Evolutionary conservation across 2,888 invertebrate genomes (phyloP), one percentile per base, ranked within the genome.

Genomic region (Alcis repandata): DNA sequence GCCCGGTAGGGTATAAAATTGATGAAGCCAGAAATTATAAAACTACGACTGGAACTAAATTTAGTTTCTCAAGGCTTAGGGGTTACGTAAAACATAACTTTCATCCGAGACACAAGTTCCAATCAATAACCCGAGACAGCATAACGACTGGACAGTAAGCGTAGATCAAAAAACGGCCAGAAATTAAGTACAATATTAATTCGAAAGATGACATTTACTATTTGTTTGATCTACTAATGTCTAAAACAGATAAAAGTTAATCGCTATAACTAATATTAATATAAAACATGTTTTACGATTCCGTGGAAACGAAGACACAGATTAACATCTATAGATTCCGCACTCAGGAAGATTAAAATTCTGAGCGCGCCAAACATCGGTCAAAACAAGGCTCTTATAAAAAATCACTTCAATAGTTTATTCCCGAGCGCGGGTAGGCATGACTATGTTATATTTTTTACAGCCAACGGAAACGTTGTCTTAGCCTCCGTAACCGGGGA

Each of bases 221-320:
- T 20, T 52, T 57, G 60, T 60, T 65, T 65, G 65, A 60, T 65
- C 57, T 60, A 20, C 32, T 65, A 65, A 65, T 59, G 52, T 27
- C 8, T 6, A 49, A 36, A 53, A 53, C 46, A 48, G 54, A 49
- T 49, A 56, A 33, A n/a, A 52, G 56, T 53, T 65, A 60, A 65
- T 46, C 46, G 32, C 57, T 54, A 15, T 22, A 49, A 59, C 59
- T 45, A 60, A 52, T 57, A 60, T 52, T 45, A 60, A 53, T 58
- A 66, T 48, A 36, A 52, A 43, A 64, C 54, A 46, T 57, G 48
- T 52, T 64, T 59, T 49, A 64, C 43, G 54, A 54, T 36, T 49
- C 40, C n/a, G 52, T 48, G 46, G 63, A 58, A 58, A 17, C 27
- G 27, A 27, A 27, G 6, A 27, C 27, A 27, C 27, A 27, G 27